These are phyloP conservation scores for Axis porcinus DNA, from an alignment of 2,113 vertebrate genomes.

Conservation along the genomic window DNA sequence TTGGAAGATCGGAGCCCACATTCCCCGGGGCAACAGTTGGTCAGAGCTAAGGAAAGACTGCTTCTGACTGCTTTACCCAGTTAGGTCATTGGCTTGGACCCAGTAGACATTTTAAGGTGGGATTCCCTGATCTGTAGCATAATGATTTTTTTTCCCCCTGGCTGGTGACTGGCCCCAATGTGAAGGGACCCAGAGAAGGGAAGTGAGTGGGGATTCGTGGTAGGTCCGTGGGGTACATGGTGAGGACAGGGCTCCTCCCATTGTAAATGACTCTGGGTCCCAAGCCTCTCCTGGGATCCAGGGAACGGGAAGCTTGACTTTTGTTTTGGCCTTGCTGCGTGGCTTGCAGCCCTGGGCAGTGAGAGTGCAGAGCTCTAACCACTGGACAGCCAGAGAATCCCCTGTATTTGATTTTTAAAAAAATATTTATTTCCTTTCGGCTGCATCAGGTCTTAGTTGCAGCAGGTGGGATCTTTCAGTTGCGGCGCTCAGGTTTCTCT, in stretches of 20 bases:
- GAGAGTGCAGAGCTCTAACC: not conserved
- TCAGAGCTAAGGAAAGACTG: not conserved
- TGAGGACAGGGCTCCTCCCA: not conserved
- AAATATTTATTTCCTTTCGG: not conserved
- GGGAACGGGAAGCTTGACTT: not conserved
- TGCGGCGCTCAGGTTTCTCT: not conserved
- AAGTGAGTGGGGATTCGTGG: not conserved
- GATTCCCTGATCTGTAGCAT: not conserved
- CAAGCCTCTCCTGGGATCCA: not conserved
- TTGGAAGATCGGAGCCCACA: not conserved
- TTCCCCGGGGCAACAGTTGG: fast-evolving
- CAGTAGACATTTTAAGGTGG: not conserved
- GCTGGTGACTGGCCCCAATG: not conserved
- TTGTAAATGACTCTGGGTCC: not conserved
- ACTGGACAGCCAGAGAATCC: not conserved
- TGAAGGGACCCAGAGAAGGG: not conserved
- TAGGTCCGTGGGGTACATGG: fast-evolving
- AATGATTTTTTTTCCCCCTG: fast-evolving
- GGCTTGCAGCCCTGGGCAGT: not conserved
- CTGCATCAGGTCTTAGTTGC: not conserved
- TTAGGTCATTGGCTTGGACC: fast-evolving
- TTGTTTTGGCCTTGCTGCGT: fast-evolving
- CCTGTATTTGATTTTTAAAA: not conserved
- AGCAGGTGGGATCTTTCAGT: not conserved
- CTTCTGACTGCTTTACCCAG: not conserved